A percentile compares a stretch with the other conserved stretches of the same genome.
Evolutionary conservation across 2,797 vertebrate genomes (phyloP).

Genomic region (Myiothlypis coronata): DNA sequence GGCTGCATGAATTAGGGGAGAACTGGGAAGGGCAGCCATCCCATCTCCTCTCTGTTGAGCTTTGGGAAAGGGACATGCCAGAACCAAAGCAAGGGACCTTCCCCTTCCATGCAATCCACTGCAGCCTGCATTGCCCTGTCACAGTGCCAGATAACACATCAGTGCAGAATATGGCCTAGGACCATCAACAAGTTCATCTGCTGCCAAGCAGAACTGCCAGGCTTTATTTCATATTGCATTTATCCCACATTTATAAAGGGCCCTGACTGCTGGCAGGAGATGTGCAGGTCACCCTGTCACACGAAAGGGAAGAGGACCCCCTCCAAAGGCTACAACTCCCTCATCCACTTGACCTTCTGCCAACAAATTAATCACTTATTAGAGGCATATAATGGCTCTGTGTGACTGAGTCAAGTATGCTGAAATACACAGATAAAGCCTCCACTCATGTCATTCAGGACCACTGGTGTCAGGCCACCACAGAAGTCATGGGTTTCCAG

Average conservation of each 20-base stretch:
- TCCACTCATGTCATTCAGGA: background rate
- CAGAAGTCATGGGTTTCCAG: background rate
- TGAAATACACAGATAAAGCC: background rate
- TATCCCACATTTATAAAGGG: background rate
- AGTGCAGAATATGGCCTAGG: background rate
- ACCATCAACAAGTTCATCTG: background rate
- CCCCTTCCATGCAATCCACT: background rate
- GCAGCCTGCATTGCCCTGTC: background rate
- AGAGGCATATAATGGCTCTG: background rate
- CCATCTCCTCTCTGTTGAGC: background rate
- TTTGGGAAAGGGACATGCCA: background rate
- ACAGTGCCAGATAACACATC: background rate
- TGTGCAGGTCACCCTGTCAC: background rate
- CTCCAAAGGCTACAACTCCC: background rate
- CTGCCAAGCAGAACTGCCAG: background rate
- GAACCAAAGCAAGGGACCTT: background rate
- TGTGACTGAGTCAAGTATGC: background rate
- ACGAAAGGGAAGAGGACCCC: background rate
- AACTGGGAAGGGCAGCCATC: background rate
- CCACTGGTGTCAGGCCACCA: background rate
- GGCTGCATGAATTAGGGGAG: background rate
- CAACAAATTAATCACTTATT: background rate
- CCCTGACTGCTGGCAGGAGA: background rate
- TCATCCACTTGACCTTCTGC: background rate
- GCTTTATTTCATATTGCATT: background rate